Evolutionary conservation across 2,888 invertebrate species (phyloP).

Genomic region (Cephus rjabovi): DNA sequence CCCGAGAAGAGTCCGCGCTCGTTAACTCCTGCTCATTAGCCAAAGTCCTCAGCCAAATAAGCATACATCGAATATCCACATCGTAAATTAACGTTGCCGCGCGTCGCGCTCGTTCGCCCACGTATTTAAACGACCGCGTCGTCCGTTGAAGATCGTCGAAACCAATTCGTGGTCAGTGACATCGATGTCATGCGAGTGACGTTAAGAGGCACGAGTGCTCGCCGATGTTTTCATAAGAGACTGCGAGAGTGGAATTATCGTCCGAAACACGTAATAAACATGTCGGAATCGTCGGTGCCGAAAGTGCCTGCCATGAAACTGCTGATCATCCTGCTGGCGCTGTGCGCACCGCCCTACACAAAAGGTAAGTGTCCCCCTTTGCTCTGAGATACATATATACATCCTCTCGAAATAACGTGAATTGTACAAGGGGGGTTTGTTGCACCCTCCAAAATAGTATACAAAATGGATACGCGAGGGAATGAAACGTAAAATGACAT

Average conservation of each 20-base stretch:
- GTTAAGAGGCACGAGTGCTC: neutral
- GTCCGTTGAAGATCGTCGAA: neutral
- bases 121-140: neutral
- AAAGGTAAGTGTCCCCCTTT: neutral
- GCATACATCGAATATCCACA: neutral
- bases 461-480: neutral
- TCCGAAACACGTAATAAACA: neutral
- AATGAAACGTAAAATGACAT: neutral
- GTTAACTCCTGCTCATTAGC: neutral
- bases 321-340: neutral
- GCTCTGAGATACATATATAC: neutral
- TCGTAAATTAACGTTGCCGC: neutral
- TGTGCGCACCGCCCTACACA: neutral
- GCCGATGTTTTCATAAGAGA: neutral
- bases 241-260: neutral
- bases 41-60: slow-evolving; percentile 3
- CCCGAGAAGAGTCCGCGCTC: neutral
- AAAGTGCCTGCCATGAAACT: neutral
- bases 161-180: neutral
- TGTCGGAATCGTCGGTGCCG: neutral
- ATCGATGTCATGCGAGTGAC: neutral
- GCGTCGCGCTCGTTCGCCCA: neutral
- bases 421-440: neutral
- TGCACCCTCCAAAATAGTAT: neutral
- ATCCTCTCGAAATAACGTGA: neutral